A percentile compares a stretch with the other conserved stretches of the same genome.
These are phyloP conservation scores for Drosophila percnosoma DNA, from an alignment of 2,888 invertebrate genomes.

Conservation along the genomic window DNA sequence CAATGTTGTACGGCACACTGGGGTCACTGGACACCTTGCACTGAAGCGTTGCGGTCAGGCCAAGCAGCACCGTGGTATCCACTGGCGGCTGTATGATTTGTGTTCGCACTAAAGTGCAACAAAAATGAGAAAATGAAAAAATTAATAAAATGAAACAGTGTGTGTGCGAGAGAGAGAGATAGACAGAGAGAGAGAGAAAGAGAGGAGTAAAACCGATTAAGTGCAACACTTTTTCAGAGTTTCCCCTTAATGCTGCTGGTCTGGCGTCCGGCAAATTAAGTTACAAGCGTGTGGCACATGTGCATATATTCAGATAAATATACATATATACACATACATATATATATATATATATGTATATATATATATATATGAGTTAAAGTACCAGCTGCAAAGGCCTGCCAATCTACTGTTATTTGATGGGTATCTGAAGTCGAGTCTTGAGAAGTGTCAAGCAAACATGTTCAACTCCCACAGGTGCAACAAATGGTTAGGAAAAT, in stretches of 20 bases:
- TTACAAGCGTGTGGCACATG: slow-evolving; percentile 44
- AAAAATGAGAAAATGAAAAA: slow-evolving; percentile 2
- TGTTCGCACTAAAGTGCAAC: slow-evolving; percentile 90
- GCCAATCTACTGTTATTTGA: not conserved
- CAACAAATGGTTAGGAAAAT: not conserved
- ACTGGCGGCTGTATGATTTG: slow-evolving; percentile 97
- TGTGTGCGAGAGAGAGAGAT: too few relatives aligned
- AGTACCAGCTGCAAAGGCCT: not conserved
- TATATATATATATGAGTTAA: not conserved
- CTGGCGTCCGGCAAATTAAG: slow-evolving; percentile 47
- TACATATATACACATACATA: not conserved
- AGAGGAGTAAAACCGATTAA: slow-evolving; percentile 53
- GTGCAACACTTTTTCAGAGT: slow-evolving; percentile 21
- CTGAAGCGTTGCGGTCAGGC: slow-evolving; percentile 96
- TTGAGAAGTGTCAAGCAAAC: not conserved
- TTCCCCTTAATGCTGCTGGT: slow-evolving; percentile 1
- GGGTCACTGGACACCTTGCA: slow-evolving; percentile 98
- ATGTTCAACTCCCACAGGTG: not conserved
- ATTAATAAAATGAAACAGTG: not conserved
- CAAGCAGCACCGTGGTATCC: slow-evolving; percentile 95
- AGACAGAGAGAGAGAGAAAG: not conserved
- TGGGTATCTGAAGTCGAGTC: not conserved
- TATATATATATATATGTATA: too few relatives aligned
- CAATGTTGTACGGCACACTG: slow-evolving; percentile 92
- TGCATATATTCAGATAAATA: not conserved